Conservation (phyloP, 1,140 invertebrate species). For the Caenorhabditis remanei region DNA sequence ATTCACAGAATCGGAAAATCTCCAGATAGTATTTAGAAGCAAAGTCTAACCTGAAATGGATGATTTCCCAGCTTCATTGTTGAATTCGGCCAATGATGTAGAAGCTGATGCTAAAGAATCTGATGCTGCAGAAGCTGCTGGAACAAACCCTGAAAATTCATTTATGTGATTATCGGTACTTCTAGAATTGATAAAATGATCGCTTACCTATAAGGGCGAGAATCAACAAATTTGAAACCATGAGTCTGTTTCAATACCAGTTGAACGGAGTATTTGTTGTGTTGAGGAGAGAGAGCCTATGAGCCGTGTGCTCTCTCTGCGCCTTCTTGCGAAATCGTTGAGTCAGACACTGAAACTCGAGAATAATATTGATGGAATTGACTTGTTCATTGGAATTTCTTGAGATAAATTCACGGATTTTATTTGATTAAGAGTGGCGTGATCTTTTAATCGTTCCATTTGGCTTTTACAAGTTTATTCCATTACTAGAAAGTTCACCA, state of each 20-base stretch:
- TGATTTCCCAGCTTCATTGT: slow-evolving; percentile 17
- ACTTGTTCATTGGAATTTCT: too few species aligned
- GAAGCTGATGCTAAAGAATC: too few species aligned
- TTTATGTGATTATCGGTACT: not conserved
- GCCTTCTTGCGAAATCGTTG: not conserved
- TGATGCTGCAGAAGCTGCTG: not conserved
- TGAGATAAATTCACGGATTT: too few species aligned
- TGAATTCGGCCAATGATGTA: too few species aligned
- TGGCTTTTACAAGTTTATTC: too few species aligned
- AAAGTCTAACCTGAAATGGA: slow-evolving; percentile 6
- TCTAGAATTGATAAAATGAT: not conserved
- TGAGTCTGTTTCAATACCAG: not conserved
- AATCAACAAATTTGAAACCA: not conserved
- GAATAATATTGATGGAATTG: not conserved
- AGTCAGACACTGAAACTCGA: slow-evolving; percentile 44
- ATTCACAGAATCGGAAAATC: too few species aligned
- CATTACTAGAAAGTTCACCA: too few species aligned
- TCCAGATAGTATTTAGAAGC: too few species aligned
- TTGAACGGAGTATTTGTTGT: slow-evolving; percentile 13
- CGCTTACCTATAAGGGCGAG: not conserved
- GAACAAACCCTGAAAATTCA: not conserved
- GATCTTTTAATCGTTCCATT: too few species aligned
- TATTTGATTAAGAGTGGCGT: too few species aligned
- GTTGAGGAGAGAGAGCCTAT: slow-evolving; percentile 13
- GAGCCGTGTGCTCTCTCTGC: slow-evolving; percentile 42